Evolutionary conservation across 2,888 invertebrate species (phyloP).

Genomic region (Agonum fuliginosum): DNA sequence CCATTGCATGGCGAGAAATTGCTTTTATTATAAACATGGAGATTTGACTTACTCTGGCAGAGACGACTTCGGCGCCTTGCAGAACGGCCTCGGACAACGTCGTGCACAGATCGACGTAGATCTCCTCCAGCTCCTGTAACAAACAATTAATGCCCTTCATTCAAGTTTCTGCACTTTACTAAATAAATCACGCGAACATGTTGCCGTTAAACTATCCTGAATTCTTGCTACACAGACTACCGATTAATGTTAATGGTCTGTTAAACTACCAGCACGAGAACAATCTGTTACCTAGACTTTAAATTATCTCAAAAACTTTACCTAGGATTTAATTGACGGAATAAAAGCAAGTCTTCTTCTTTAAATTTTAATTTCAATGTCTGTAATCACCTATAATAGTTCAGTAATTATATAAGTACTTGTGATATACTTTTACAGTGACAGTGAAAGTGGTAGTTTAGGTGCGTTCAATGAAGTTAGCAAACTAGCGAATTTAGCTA

Average conservation of each 20-base stretch:
- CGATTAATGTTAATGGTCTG: slow-evolving; percentile 1
- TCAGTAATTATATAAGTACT: too few relatives aligned
- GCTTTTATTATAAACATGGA: neutral
- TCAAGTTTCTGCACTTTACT: slow-evolving; percentile 3
- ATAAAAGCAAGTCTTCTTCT: too few relatives aligned
- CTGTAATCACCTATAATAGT: too few relatives aligned
- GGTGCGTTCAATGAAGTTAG: too few relatives aligned
- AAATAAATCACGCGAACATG: neutral
- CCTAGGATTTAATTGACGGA: too few relatives aligned
- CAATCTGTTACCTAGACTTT: too few relatives aligned
- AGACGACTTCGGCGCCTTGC: slow-evolving; percentile 89
- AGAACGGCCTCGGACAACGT: slow-evolving; percentile 91
- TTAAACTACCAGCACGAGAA: too few relatives aligned
- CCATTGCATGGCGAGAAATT: slow-evolving; percentile 3
- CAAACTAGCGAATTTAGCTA: too few relatives aligned
- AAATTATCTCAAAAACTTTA: too few relatives aligned
- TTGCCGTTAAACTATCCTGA: neutral
- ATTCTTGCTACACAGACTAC: neutral
- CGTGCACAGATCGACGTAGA: slow-evolving; percentile 91
- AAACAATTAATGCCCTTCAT: slow-evolving; percentile 39
- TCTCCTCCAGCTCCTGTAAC: slow-evolving; percentile 93
- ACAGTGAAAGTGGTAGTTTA: too few relatives aligned
- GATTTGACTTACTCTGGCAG: slow-evolving; percentile 82
- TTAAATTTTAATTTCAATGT: too few relatives aligned
- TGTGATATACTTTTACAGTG: too few relatives aligned